Base-by-base conservation (phyloP, 2,113 vertebrate species). In the Irena cyanogastra region DNA sequence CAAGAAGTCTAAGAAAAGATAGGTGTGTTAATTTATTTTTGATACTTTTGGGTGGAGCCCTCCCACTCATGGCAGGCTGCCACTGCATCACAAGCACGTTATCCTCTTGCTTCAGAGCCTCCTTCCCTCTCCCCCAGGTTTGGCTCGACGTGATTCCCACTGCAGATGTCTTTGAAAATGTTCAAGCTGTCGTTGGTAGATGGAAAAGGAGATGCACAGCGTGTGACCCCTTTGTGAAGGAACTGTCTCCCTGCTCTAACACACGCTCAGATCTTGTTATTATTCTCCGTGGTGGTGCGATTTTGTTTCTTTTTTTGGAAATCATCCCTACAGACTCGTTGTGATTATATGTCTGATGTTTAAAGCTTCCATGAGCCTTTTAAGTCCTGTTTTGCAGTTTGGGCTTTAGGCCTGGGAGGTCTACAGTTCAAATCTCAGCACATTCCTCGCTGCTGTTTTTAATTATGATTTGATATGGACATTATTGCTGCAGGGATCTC, bases 241-340 rank as follows among this genome's bases (percentile, higher is more conserved):
- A 94, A 83, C 53, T 56, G 59, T 69, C 88, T 85, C 75, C 65
- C 44, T 26, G 70, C 47, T 80, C 86, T 59, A 49, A 33, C 64
- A 33, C 10, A 41, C 2, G 3, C 93, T 96, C 74, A 91, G 93
- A 96, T 84, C 76, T 93, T 94, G 71, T 95, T 83, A 56, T 92
- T 94, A 85, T 74, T 95, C 90, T 84, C 77, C 69, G 65, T 65
- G 50, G 80, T 79, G 74, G 72, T 66, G 77, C 5, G 15, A 89
- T 96, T 95, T 94, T 95, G 89, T 97, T 96, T 96, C 91, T 97
- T 92, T 96, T 96, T 96, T 93, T 96, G 89, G 95, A 96, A 94
- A 79, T 80, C 49, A 86, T 72, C 84, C 90, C 89, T 87, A 90
- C 94, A 93, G 83, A 84, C 93, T 83, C 78, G 11, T 76, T 83